Percentiles rank a stretch among this genome's conserved stretches.
Conservation (phyloP, 1,140 invertebrate species). For the Drosophila miranda region DNA sequence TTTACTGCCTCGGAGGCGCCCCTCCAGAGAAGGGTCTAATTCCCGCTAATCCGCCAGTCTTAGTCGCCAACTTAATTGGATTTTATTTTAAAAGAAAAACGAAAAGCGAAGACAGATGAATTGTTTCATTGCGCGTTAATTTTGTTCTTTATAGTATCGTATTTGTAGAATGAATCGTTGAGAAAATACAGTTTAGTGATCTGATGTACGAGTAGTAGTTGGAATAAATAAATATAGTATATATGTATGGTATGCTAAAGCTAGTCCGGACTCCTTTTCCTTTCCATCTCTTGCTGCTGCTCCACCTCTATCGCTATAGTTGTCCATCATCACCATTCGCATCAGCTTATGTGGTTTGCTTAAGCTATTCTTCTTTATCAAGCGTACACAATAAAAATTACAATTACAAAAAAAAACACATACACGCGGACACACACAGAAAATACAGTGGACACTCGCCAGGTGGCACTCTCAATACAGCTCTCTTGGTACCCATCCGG, state of each 20-base stretch:
- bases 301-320: conserved; percentile 23
- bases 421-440: background rate
- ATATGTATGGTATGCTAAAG: conserved; percentile 58
- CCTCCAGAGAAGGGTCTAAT: no score
- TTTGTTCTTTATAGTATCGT: conserved; percentile 31
- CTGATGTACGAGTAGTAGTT: conserved; percentile 16
- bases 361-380: background rate
- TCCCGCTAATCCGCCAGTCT: conserved; percentile 10
- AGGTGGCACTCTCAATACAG: background rate
- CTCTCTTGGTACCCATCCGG: no score
- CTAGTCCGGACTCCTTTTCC: conserved; percentile 43
- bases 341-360: conserved; percentile 16
- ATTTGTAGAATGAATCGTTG: conserved; percentile 45
- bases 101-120: conserved; percentile 5
- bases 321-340: conserved; percentile 19
- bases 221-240: conserved; percentile 42
- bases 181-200: conserved; percentile 60
- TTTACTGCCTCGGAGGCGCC: conserved; percentile 16
- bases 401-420: conserved; percentile 30
- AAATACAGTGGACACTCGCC: conserved; percentile 8
- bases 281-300: background rate
- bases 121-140: conserved; percentile 33
- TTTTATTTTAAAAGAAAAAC: conserved; percentile 7
- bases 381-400: conserved; percentile 64
- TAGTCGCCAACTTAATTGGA: conserved; percentile 9